A percentile compares a stretch with the other conserved stretches of the same genome.
Conservation (phyloP, 1,140 invertebrate species). For the Rhagoletis pomonella region DNA sequence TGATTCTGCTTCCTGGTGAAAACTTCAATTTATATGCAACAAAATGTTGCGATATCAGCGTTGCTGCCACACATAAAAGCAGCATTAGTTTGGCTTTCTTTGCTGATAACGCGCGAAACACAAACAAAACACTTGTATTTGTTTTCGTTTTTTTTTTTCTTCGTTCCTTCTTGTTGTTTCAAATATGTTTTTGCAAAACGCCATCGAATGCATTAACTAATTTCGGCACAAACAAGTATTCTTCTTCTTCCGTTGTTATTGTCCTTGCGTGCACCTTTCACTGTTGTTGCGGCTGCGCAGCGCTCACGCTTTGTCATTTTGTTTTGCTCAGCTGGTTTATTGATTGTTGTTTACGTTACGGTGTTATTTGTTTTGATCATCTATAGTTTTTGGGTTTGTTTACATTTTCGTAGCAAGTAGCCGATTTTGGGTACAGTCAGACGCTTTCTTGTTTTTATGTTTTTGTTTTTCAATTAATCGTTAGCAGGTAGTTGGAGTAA, state of each 20-base stretch:
- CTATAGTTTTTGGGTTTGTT: background rate
- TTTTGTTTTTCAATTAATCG: too few species aligned
- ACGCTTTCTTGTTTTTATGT: too few species aligned
- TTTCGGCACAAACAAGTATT: slow-evolving; percentile 11
- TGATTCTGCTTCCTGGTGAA: background rate
- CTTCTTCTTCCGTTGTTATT: background rate
- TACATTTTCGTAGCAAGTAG: background rate
- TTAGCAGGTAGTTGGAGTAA: too few species aligned
- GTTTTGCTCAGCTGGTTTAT: background rate
- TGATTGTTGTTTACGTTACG: background rate
- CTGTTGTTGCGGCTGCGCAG: background rate
- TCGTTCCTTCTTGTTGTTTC: background rate
- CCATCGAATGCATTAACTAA: background rate
- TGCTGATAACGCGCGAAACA: background rate
- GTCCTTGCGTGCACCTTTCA: background rate
- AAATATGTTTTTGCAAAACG: slow-evolving; percentile 34
- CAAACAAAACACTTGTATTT: background rate
- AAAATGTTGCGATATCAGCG: background rate
- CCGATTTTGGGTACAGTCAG: background rate
- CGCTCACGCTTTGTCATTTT: background rate
- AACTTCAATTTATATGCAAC: background rate
- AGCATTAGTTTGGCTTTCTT: background rate
- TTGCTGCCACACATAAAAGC: background rate
- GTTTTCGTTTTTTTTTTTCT: slow-evolving; percentile 17
- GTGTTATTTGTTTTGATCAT: background rate